Base-by-base conservation (phyloP, 2,888 invertebrate genomes). In the Drosophila fungiperda region DNA sequence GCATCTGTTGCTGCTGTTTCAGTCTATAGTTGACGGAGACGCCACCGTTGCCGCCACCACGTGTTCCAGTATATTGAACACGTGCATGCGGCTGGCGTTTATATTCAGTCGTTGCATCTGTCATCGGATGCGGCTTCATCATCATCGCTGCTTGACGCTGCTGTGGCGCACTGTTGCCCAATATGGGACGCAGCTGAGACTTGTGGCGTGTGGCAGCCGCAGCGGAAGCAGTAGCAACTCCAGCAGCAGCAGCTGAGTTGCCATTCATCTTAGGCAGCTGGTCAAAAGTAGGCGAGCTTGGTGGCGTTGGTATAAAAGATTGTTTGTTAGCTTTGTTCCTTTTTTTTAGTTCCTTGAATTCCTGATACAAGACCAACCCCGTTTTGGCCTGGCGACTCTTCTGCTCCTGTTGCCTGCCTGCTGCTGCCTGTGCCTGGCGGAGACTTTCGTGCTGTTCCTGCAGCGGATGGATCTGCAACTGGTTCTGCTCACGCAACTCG, bases 1-100 rank as follows among this genome's bases (percentile, higher is more conserved):
- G 49, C 49, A 29, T 36, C 26, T 26, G 50, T 50, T 53, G 53
- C 15, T 73, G 72, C 57, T 82, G 60, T 52, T 82, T 85, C 49
- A 87, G 73, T 76, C 87, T 71, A 67, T 87, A 73, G 59, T 87
- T 89, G 0, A 87, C 87, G 4, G 87, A 89, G 26, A 55, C 32
- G 29, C 49, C 45, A 26, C 74, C 59, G 1, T 53, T 54, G 29
- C 71, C 40, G 17, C 29, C 40, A 20, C 57, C 57, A n/a, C 79
- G 79, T n/a, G 57, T 3, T 26, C 50, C 40, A 0, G 68, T 23
- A 15, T 58, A 55, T 8, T 15, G 33, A 4, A 20, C 17, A 3
- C 84, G 87, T 26, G 82, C 26, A 29, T 70, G 58, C 40, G 50
- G 29, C 8, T 55, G 61, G 9, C 68, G 73, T 7, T 55, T 69